Percentiles rank a stretch among this genome's conserved stretches.
Evolutionary conservation across 2,888 invertebrate genomes (phyloP).

Genomic region (Girardia tigrina): DNA sequence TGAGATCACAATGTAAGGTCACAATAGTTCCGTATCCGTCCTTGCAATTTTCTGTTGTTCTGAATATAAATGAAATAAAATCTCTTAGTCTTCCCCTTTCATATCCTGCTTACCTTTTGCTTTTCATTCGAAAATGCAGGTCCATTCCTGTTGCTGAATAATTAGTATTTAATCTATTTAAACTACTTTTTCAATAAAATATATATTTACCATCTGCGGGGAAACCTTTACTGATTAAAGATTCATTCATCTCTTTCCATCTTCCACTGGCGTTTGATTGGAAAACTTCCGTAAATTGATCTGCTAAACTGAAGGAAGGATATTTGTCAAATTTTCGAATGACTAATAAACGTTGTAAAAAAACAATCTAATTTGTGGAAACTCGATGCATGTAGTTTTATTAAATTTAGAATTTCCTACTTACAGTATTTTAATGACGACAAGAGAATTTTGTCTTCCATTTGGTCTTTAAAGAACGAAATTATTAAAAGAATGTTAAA

Average conservation of each 20-base stretch:
- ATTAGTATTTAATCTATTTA: not conserved
- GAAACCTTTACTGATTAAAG: not conserved
- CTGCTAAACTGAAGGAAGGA: not conserved
- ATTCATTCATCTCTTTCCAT: slow-evolving; percentile 5
- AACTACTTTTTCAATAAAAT: too few species aligned
- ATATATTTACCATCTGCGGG: not conserved
- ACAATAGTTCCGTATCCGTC: not conserved
- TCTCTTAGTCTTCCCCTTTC: too few species aligned
- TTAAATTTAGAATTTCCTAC: too few species aligned
- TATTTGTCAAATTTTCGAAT: too few species aligned
- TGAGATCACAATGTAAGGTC: not conserved
- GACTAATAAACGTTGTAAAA: too few species aligned
- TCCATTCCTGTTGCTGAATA: not conserved
- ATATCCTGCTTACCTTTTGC: not conserved
- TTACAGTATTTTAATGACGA: too few species aligned
- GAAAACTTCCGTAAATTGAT: not conserved
- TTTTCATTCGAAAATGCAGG: not conserved
- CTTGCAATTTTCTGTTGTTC: not conserved
- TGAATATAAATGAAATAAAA: not conserved
- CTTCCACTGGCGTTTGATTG: not conserved
- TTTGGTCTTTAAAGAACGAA: too few species aligned
- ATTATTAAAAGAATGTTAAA: too few species aligned
- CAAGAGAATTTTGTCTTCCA: too few species aligned
- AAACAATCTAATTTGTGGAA: too few species aligned
- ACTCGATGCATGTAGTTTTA: too few species aligned